Conservation (phyloP, 92 coral and sea anemone genomes). For the Palythoa grandiflora region DNA sequence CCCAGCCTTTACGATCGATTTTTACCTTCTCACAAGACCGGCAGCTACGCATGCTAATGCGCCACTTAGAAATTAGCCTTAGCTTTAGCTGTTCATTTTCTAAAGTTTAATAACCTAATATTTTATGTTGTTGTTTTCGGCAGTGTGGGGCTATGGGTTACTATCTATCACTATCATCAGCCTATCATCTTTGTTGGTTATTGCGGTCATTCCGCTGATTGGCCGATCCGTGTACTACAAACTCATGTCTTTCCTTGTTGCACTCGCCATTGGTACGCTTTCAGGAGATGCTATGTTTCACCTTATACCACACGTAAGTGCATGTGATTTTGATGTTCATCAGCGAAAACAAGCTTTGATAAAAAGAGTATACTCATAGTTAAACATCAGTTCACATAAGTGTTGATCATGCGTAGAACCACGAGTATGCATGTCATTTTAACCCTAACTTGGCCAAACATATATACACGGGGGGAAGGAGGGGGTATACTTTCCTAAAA, state of each 20-base stretch:
- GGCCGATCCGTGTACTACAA: conserved; percentile 81
- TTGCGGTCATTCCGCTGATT: conserved; percentile 82
- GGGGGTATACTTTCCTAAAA: too few species aligned
- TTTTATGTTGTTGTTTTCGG: not conserved
- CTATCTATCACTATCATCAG: conserved; percentile 91
- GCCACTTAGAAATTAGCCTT: too few species aligned
- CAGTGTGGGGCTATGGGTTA: conserved; percentile 89
- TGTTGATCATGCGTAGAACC: too few species aligned
- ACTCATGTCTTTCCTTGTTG: conserved; percentile 96
- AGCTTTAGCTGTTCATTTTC: not conserved
- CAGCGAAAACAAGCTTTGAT: not conserved
- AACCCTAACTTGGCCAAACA: too few species aligned
- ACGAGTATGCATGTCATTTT: too few species aligned
- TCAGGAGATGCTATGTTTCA: conserved; percentile 95
- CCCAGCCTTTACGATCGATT: too few species aligned
- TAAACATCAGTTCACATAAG: too few species aligned
- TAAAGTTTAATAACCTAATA: not conserved
- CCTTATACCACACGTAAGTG: conserved; percentile 96
- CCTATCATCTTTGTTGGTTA: conserved; percentile 84
- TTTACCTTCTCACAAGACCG: too few species aligned
- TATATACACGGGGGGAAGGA: too few species aligned
- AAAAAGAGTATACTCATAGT: too few species aligned
- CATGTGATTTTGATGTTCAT: not conserved
- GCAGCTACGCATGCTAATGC: too few species aligned
- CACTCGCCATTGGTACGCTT: conserved; percentile 91